phyloP scores from a whole-genome alignment of 2,797 vertebrate species.

The Tarsius wallacei region DNA sequence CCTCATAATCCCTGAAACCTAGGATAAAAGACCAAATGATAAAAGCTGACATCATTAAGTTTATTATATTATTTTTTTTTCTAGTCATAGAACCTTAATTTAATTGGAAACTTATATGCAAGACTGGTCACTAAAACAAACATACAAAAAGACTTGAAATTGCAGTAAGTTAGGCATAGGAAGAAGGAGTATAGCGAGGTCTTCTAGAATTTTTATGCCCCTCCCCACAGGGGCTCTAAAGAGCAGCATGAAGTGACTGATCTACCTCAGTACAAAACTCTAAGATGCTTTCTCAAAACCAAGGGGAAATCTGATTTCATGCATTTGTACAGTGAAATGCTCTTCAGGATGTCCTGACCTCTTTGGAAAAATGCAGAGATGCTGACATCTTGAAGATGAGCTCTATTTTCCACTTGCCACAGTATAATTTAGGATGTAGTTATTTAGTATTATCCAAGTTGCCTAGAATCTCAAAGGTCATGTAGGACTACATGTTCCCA shows the following conservation, averaged over 20 bases:
- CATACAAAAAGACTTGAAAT: not conserved
- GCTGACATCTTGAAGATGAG: constrained; percentile 39
- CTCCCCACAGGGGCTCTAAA: not conserved
- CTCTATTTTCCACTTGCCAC: constrained; percentile 27
- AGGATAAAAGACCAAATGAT: not conserved
- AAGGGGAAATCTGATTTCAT: not conserved
- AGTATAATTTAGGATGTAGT: not conserved
- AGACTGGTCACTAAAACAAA: not conserved
- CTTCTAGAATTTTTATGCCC: not conserved
- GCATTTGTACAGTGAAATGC: not conserved
- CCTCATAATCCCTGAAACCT: not conserved
- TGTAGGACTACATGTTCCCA: not conserved
- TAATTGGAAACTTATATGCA: not conserved
- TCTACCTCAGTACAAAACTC: not conserved
- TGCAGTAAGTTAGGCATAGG: not conserved
- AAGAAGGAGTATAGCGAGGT: not conserved
- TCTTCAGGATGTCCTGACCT: not conserved
- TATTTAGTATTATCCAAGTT: not conserved
- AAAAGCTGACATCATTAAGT: not conserved
- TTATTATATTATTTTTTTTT: not conserved
- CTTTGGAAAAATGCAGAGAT: not conserved
- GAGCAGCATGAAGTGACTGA: not conserved
- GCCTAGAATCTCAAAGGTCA: not conserved
- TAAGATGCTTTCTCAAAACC: not conserved
- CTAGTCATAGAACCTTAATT: not conserved